Conservation (phyloP, 2,113 vertebrate genomes). For the Zapus hudsonius region DNA sequence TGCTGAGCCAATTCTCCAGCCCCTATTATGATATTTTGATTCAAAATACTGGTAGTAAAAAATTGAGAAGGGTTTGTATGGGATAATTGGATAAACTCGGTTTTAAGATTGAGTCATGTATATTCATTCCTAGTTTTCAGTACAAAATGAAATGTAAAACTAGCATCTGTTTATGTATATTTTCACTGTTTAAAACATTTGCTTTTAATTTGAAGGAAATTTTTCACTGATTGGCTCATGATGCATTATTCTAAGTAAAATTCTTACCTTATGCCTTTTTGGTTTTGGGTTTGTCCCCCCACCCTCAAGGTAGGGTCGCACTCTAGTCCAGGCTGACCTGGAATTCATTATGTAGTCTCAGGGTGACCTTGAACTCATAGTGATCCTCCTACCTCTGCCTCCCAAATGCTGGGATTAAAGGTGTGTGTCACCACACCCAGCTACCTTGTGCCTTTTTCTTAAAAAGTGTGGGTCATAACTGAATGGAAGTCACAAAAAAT, state of each 20-base stretch:
- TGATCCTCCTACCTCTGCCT: no score
- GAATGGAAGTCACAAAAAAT: not conserved
- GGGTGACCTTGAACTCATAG: no score
- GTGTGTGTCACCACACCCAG: no score
- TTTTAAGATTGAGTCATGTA: constrained; percentile 31
- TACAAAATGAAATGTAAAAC: constrained; percentile 56
- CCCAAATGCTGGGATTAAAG: no score
- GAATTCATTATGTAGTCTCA: no score
- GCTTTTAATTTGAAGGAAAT: constrained; percentile 71
- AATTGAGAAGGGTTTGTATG: constrained; percentile 12
- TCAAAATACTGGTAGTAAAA: constrained; percentile 16
- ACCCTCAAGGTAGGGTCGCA: no score
- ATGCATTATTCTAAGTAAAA: constrained; percentile 63
- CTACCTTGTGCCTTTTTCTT: constrained; percentile 6
- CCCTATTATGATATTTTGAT: constrained; percentile 51
- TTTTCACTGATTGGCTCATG: constrained; percentile 53
- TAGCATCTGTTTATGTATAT: constrained; percentile 64
- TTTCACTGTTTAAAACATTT: constrained; percentile 64
- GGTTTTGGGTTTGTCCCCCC: no score
- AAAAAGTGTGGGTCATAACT: not conserved
- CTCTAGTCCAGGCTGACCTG: no score
- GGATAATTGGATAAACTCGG: constrained; percentile 19
- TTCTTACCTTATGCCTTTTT: constrained; percentile 28
- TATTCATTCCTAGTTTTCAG: constrained; percentile 65
- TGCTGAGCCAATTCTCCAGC: no score